Evolutionary conservation across 1,140 invertebrate species (phyloP), one percentile per base, ranked within the genome.

Genomic region (Paraescarpia echinospica): DNA sequence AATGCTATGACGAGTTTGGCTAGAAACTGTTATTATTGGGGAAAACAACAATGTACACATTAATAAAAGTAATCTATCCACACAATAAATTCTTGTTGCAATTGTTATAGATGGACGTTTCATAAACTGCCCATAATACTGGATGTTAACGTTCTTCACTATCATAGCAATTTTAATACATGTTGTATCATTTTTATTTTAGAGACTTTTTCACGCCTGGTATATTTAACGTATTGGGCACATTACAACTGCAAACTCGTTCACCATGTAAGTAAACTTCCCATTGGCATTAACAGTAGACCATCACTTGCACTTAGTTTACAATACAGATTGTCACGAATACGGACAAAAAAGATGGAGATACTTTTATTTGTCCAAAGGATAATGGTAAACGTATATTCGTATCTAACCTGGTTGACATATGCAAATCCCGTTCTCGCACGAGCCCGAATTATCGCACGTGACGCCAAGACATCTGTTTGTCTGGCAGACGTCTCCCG

Each of bases 281-380:
- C 4, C 59, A 77, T 77, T 18, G 59, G 12, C 59, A 31, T 2
- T 4, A 18, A 77, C 59, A 77, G 0, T 77, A 77, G 18, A 77
- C 22, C 22, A 4, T 77, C 22, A 27, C 4, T 22, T 77, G 59
- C 59, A 77, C 14, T 77, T 77, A 18, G 4, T 14, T 77, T 77
- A 77, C 59, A 27, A 31, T 77, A 31, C 59, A 77, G 59, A 77
- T 77, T 6, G 22, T 77, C 59, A 77, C 59, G 34, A 33, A 91
- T 34, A 33, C 59, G 27, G 59, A 4, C 98, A 96, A 99, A 99
- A 35, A n/a, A n/a, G n/a, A n/a, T n/a, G n/a, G n/a, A n/a, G n/a
- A n/a, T n/a, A n/a, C n/a, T n/a, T n/a, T n/a, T n/a, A n/a, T n/a
- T n/a, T n/a, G n/a, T n/a, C n/a, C n/a, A n/a, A n/a, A n/a, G n/a